These are phyloP conservation scores for Crenichthys baileyi DNA, from an alignment of 2,797 vertebrate species.

Conservation along the genomic window DNA sequence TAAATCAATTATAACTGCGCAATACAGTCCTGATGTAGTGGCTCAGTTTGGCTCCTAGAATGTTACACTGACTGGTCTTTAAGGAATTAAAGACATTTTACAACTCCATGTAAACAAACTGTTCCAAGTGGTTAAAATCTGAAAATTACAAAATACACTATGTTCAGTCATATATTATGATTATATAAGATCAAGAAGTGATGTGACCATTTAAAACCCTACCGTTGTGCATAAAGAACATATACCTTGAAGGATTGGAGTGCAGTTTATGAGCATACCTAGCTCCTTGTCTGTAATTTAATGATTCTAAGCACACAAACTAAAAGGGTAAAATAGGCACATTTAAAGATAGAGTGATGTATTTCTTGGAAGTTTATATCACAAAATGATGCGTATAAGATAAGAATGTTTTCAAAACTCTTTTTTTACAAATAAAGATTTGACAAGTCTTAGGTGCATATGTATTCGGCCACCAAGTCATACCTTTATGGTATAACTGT, in stretches of 20 bases:
- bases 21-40: background rate
- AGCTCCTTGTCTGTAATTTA: background rate
- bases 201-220: background rate
- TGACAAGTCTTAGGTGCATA: no score
- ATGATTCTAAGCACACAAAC: background rate
- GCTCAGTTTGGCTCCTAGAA: background rate
- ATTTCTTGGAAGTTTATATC: no score
- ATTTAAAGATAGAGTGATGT: background rate
- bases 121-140: background rate
- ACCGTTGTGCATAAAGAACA: background rate
- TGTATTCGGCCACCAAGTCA: no score
- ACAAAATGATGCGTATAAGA: background rate
- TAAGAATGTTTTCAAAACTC: background rate
- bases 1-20: background rate
- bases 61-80: background rate
- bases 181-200: background rate
- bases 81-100: background rate
- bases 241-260: background rate
- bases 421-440: no score
- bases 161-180: background rate
- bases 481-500: no score
- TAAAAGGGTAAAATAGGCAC: background rate
- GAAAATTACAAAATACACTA: background rate
- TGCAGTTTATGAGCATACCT: background rate
- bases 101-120: background rate